Evolutionary conservation across 1,140 invertebrate genomes (phyloP).

Genomic region (Rhynchophorus ferrugineus): DNA sequence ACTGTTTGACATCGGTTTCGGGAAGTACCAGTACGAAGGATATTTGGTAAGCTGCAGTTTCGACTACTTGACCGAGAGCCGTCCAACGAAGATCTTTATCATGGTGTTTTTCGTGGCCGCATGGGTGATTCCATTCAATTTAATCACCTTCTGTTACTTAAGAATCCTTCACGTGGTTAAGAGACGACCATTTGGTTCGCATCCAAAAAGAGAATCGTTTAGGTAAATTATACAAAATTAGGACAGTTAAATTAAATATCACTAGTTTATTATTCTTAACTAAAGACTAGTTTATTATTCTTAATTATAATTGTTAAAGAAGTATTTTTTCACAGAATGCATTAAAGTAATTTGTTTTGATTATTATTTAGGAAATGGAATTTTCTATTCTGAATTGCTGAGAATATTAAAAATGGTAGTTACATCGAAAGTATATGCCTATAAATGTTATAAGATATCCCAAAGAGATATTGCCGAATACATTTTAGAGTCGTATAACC

Average conservation of each 20-base stretch:
- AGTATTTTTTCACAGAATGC: no score
- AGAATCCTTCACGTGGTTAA: slow-evolving; percentile 59
- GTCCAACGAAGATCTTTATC: slow-evolving; percentile 52
- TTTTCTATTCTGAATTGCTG: no score
- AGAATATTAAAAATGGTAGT: no score
- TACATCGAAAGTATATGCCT: no score
- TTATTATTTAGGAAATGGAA: no score
- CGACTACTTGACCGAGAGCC: slow-evolving; percentile 61
- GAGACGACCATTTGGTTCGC: slow-evolving; percentile 9
- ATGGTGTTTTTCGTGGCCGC: slow-evolving; percentile 60
- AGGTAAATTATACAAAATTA: not conserved
- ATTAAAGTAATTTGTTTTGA: no score
- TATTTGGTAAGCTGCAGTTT: slow-evolving; percentile 74
- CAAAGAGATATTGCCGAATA: no score
- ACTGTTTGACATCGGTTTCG: slow-evolving; percentile 57
- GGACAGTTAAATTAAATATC: not conserved
- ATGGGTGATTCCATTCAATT: slow-evolving; percentile 58
- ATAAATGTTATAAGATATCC: no score
- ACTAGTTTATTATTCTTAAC: not conserved
- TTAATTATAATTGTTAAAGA: no score
- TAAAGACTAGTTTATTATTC: not conserved
- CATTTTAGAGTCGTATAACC: no score
- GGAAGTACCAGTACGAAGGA: slow-evolving; percentile 69
- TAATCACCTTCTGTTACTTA: slow-evolving; percentile 63
- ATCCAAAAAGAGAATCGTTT: slow-evolving; percentile 37